Evolutionary conservation across 1,140 invertebrate species (phyloP), one percentile per base, ranked within the genome.

Genomic region (Mizuhopecten yessoensis): DNA sequence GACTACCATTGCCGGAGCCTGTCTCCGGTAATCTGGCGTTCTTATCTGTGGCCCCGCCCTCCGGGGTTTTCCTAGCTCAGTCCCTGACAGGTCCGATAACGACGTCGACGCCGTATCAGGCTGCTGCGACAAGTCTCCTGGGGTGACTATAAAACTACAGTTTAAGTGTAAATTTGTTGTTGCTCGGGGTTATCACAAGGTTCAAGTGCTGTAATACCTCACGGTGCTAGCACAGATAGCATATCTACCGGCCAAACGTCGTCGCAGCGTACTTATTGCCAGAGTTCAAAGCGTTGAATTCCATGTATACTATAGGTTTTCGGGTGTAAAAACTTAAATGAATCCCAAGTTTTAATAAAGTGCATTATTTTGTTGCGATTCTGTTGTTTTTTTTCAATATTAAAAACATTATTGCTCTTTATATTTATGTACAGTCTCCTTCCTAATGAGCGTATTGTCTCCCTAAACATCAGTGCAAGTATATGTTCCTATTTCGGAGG

Each of bases 121-220:
- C 57, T 75, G 57, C 57, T 75, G 57, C 57, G 57, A 75, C 57
- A 75, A 75, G 57, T 75, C 57, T 75, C 57, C 57, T 29, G 57
- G 57, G 57, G 57, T 75, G 57, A 75, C 57, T 75, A 75, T 75
- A 75, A 75, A 75, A 75, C 57, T 75, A 75, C 23, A 75, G 57
- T 75, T 75, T 75, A 75, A 75, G 57, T 75, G 57, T 75, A 75
- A 75, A 75, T 75, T 75, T 75, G 57, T 75, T 75, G 57, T 75
- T 75, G 57, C 23, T 17, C 57, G 57, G 57, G 57, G 57, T 75
- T 75, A 75, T 75, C 57, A 75, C 57, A 75, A 75, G 57, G 57
- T 75, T 75, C 57, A 75, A 75, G 57, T 75, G 57, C 57, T 75
- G 57, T 75, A 75, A 75, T 75, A 75, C 57, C 57, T 75, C 57